Evolutionary conservation across 1,140 invertebrate species (phyloP), one percentile per base, ranked within the genome.

Genomic region (Asbolus verrucosus): DNA sequence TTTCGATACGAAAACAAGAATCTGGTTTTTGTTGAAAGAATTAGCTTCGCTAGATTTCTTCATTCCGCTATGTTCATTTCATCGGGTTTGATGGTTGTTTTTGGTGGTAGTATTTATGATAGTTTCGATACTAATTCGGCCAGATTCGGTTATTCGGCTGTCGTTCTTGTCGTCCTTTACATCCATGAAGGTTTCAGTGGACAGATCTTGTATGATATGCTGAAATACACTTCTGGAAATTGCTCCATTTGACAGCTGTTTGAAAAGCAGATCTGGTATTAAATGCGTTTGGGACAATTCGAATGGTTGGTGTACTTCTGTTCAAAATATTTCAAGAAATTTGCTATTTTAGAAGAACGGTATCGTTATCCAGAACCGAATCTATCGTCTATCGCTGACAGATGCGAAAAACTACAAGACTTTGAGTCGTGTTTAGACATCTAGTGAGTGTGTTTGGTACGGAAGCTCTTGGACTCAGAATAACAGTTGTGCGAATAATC

Each of bases 71-170:
- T 92, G 9, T 92, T 96, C 75, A 83, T 96, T 11, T 87, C 89
- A 92, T 93, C 68, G n/a, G 94, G 94, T 2, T 79, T 96, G 46
- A 95, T 98, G 93, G 82, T 98, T 18, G 90, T 98, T 0, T 97
- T 96, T 79, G 97, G 96, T 6, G 97, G 97, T 5, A 98, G 98
- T 79, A 95, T 94, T 8, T 95, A n/a, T n/a, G n/a, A n/a, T n/a
- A n/a, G n/a, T n/a, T n/a, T n/a, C n/a, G n/a, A n/a, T n/a, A n/a
- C n/a, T 5, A 91, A 93, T 81, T 79, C 93, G 41, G 87, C 92
- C 0, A 84, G 94, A 63, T 94, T 92, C 78, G 94, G 94, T 0
- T 93, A 95, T 81, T 90, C 90, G 8, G 89, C 91, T 0, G 88
- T 88, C 0, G 82, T 92, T 93, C 76, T 87, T 91, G 69, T 87